A percentile compares a stretch with the other conserved stretches of the same genome.
phyloP scores from a whole-genome alignment of 2,797 vertebrate genomes.

The Urosaurus nigricauda region DNA sequence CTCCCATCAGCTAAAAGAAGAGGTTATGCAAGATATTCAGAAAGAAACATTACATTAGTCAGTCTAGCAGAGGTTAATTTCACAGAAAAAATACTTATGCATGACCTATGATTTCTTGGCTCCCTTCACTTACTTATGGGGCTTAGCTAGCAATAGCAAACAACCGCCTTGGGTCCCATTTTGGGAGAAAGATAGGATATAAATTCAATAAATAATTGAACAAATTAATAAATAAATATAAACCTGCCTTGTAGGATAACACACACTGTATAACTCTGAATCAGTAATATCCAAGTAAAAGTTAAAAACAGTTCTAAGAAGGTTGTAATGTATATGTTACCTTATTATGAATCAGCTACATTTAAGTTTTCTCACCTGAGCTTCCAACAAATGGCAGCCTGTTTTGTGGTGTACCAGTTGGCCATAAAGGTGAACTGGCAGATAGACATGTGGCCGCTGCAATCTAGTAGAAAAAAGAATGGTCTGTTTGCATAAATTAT shows the following conservation, averaged over 20 bases:
- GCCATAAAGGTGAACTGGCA: slow-evolving; percentile 97
- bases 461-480: slow-evolving; percentile 83
- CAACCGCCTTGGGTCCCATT: neutral
- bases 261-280: neutral
- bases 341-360: slow-evolving; percentile 13
- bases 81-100: neutral
- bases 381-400: slow-evolving; percentile 96
- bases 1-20: neutral
- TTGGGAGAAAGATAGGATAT: too few relatives aligned
- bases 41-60: neutral
- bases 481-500: slow-evolving; percentile 14
- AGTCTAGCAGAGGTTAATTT: neutral
- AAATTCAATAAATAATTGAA: too few relatives aligned
- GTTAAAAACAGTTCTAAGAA: neutral
- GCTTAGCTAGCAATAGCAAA: neutral
- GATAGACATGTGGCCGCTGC: slow-evolving; percentile 96
- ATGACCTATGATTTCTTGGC: neutral
- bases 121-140: neutral
- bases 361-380: slow-evolving; percentile 85
- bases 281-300: neutral
- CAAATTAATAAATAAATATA: too few relatives aligned
- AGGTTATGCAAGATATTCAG: neutral
- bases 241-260: neutral
- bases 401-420: slow-evolving; percentile 98
- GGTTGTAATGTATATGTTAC: neutral